A percentile compares a stretch with the other conserved stretches of the same genome.
phyloP scores from a whole-genome alignment of 2,888 invertebrate species.

The Fabriciana adippe region DNA sequence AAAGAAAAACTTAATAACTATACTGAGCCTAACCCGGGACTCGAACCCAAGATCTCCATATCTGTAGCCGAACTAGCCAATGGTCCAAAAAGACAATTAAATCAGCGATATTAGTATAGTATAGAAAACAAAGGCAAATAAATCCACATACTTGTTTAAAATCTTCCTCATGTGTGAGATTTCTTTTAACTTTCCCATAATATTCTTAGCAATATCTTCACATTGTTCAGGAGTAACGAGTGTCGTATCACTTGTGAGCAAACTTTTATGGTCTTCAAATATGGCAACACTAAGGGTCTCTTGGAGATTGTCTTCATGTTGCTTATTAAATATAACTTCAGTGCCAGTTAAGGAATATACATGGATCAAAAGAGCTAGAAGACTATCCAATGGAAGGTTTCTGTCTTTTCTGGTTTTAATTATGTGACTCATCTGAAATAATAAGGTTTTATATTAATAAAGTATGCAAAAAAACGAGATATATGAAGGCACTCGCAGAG shows the following conservation, averaged over 20 bases:
- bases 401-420: conserved; percentile 80
- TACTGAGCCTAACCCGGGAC: too few species aligned
- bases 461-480: background rate
- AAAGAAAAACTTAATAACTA: too few species aligned
- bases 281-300: conserved; percentile 80
- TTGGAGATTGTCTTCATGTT: conserved; percentile 76
- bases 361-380: conserved; percentile 82
- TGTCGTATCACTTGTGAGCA: conserved; percentile 47
- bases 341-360: conserved; percentile 84
- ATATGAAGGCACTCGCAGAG: conserved; percentile 4
- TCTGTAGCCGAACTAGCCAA: background rate
- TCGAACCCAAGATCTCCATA: too few species aligned
- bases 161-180: conserved; percentile 66
- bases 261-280: conserved; percentile 77
- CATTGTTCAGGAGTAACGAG: conserved; percentile 61
- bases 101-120: too few species aligned
- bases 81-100: background rate
- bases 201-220: conserved; percentile 52
- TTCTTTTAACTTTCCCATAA: conserved; percentile 63
- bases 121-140: too few species aligned
- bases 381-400: conserved; percentile 79
- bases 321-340: conserved; percentile 76
- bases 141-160: conserved; percentile 60
- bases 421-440: conserved; percentile 79
- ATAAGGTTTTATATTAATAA: background rate